These are phyloP conservation scores for Gouania willdenowi DNA, from an alignment of 2,797 vertebrate genomes.

Conservation along the genomic window DNA sequence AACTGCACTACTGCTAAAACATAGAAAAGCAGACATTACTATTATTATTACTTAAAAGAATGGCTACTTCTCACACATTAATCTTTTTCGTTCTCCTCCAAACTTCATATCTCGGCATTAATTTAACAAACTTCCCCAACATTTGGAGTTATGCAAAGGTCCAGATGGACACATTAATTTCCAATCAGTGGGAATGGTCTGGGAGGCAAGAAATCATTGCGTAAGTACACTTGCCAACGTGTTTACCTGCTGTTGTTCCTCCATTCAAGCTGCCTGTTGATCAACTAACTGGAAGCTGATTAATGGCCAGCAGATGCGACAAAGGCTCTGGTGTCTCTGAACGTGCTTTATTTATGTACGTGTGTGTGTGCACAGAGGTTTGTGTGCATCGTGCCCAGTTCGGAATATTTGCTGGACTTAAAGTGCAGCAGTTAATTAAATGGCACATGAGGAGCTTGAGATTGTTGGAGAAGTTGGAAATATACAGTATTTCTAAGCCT, in stretches of 20 bases:
- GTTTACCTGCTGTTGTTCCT: slow-evolving; percentile 59
- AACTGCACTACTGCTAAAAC: no score
- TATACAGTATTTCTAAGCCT: no score
- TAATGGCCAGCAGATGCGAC: slow-evolving; percentile 61
- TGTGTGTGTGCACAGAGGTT: not conserved
- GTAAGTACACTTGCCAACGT: slow-evolving; percentile 33
- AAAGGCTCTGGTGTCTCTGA: slow-evolving; percentile 40
- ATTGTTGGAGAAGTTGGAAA: no score
- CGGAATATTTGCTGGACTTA: slow-evolving; percentile 17
- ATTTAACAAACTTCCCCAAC: slow-evolving; percentile 35
- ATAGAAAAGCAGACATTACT: no score
- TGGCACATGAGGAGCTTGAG: slow-evolving; percentile 17
- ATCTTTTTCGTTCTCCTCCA: no score
- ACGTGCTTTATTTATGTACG: slow-evolving; percentile 19
- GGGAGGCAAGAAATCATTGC: slow-evolving; percentile 27
- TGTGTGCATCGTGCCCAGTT: slow-evolving; percentile 8
- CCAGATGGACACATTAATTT: slow-evolving; percentile 58
- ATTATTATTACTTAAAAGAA: no score
- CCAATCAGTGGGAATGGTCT: slow-evolving; percentile 34
- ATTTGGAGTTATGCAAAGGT: slow-evolving; percentile 37
- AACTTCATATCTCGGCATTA: no score
- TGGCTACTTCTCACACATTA: no score
- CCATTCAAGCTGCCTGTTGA: slow-evolving; percentile 39
- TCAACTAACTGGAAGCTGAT: slow-evolving; percentile 57
- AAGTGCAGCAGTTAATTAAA: slow-evolving; percentile 34